phyloP scores from a whole-genome alignment of 2,113 vertebrate species.

The Pelecanoides urinatrix region DNA sequence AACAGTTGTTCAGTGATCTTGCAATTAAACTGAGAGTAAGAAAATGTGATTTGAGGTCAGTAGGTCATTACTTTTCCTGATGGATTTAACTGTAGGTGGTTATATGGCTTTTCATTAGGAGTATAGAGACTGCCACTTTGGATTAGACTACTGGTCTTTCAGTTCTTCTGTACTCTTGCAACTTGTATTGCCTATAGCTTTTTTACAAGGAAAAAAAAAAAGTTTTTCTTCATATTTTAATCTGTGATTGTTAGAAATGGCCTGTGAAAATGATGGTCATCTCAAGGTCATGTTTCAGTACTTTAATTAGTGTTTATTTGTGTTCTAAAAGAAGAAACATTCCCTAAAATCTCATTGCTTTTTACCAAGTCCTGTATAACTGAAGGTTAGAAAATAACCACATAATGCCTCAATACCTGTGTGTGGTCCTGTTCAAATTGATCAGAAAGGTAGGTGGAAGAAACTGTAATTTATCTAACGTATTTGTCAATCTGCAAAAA shows the following conservation, averaged over 20 bases:
- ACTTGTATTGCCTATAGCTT: not conserved
- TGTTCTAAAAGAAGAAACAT: not conserved
- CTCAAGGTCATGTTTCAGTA: not conserved
- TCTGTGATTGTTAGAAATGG: not conserved
- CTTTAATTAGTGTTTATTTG: not conserved
- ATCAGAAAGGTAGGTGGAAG: not conserved
- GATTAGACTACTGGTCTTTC: not conserved
- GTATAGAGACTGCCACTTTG: not conserved
- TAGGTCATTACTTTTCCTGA: not conserved
- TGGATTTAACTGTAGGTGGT: not conserved
- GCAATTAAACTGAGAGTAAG: not conserved
- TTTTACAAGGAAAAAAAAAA: not conserved
- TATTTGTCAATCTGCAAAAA: not conserved
- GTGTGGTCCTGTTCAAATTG: not conserved
- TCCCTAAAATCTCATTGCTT: not conserved
- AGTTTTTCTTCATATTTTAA: not conserved
- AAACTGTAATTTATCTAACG: not conserved
- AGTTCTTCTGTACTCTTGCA: not conserved
- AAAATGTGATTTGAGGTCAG: not conserved
- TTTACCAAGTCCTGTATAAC: not conserved
- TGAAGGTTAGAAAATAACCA: conserved; percentile 5
- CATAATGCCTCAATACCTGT: not conserved
- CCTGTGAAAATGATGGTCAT: not conserved
- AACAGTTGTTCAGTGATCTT: not conserved
- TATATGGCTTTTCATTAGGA: not conserved